These are phyloP conservation scores for Labeo calbasu DNA, from an alignment of 2,797 vertebrate genomes.

Conservation along the genomic window DNA sequence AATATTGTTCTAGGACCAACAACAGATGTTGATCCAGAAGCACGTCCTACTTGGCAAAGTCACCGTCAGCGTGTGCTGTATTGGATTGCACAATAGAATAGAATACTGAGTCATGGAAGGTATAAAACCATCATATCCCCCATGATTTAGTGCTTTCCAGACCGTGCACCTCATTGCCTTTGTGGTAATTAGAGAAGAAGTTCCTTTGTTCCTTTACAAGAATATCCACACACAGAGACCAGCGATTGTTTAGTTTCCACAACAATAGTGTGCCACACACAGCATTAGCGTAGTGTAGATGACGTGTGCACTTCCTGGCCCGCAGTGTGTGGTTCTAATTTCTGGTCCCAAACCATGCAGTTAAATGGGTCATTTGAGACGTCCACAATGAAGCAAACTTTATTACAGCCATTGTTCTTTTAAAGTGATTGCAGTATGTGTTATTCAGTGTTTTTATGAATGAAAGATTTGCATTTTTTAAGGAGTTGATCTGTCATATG, in stretches of 20 bases:
- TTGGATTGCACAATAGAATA: not conserved
- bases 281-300: not conserved
- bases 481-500: not conserved
- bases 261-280: slow-evolving; percentile 33
- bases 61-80: not conserved
- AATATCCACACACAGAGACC: slow-evolving; percentile 21
- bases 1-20: slow-evolving; percentile 10
- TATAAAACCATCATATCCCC: slow-evolving; percentile 3
- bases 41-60: slow-evolving; percentile 10
- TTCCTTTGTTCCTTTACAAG: slow-evolving; percentile 11
- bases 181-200: slow-evolving; percentile 16
- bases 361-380: slow-evolving; percentile 26
- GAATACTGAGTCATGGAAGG: slow-evolving; percentile 31
- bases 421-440: not conserved
- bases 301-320: not conserved
- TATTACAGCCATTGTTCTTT: slow-evolving; percentile 34
- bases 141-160: slow-evolving; percentile 18
- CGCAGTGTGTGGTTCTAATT: slow-evolving; percentile 22
- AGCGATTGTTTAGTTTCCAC: slow-evolving; percentile 46
- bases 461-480: not conserved
- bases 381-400: slow-evolving; percentile 27
- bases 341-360: slow-evolving; percentile 5
- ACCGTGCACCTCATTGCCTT: slow-evolving; percentile 9
- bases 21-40: slow-evolving; percentile 25
- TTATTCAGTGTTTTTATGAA: not conserved